phyloP scores from a whole-genome alignment of 2,797 vertebrate species.

The Falco rusticolus region DNA sequence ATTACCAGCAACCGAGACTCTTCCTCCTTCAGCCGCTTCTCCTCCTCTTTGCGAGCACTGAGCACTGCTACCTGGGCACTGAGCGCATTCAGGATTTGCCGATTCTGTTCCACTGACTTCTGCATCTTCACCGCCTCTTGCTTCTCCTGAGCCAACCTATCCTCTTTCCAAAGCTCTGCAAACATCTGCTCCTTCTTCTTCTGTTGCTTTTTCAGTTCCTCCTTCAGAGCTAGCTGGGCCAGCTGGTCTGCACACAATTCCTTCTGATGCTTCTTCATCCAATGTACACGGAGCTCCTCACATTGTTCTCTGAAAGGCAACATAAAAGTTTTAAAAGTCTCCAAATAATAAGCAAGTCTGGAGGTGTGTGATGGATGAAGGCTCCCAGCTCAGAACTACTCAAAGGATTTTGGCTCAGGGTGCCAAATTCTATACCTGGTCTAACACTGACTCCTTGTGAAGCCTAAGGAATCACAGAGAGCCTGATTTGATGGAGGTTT shows the following conservation, averaged over 20 bases:
- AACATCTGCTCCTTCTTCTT: conserved; percentile 80
- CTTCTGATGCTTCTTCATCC: conserved; percentile 51
- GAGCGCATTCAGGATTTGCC: conserved; percentile 63
- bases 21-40: conserved; percentile 77
- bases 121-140: conserved; percentile 36
- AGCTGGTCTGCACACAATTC: conserved; percentile 77
- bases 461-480: not conserved
- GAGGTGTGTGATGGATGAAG: not conserved
- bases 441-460: not conserved
- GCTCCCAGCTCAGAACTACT: not conserved
- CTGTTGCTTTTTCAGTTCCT: conserved; percentile 67
- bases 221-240: conserved; percentile 78
- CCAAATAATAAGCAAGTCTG: not conserved
- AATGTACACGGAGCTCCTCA: conserved; percentile 77
- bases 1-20: conserved; percentile 83
- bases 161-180: conserved; percentile 83
- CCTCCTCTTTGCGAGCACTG: conserved; percentile 57
- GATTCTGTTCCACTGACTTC: conserved; percentile 33
- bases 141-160: conserved; percentile 81
- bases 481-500: not conserved
- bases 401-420: not conserved
- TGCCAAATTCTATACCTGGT: no score
- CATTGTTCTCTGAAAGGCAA: conserved; percentile 64
- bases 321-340: not conserved
- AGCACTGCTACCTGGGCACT: conserved; percentile 75